Evolutionary conservation across 2,797 vertebrate genomes (phyloP), one percentile per base, ranked within the genome.

Genomic region (Ptychadena robeensis): DNA sequence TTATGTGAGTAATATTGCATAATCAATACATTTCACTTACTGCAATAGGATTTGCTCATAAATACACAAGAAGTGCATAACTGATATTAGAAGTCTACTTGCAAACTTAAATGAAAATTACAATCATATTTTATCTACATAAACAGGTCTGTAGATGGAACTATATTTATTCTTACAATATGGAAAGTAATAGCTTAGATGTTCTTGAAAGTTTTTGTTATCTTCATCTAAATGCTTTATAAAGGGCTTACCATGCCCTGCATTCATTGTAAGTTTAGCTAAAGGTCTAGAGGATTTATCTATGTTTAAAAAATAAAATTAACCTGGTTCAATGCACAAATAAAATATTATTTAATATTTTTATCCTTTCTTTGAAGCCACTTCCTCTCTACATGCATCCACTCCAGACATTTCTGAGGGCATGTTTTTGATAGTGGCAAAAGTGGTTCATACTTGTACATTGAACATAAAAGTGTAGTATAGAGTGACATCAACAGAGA

Each of bases 21-120:
- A 68, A 83, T 79, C 75, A 79, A 83, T 83, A 68, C 12, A 73
- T 69, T 74, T 69, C 73, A 69, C 48, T 84, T 74, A 84, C 35
- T 69, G 32, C 82, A 83, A 79, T 59, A 27, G 37, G 48, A 63
- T 73, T 70, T 25, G 7, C 61, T 66, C 63, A 79, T 78, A 38
- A 72, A 57, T 78, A 30, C 67, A 34, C 22, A 71, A n/a, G 38
- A 61, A 57, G 22, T 73, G 11, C 30, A 34, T 68, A 68, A 35
- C 66, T 68, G 32, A 25, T 66, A 37, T 68, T 68, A 5, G n/a
- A 35, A 37, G 32, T 35, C 32, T 68, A 25, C 22, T 37, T 68
- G 18, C 32, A 68, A 22, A 37, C 34, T 68, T 68, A 4, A 53
- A 22, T 53, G 15, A 22, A 53, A 53, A 61, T 61, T 61, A 61